Conservation (phyloP, 2,888 invertebrate genomes). For the Macaria notata region DNA sequence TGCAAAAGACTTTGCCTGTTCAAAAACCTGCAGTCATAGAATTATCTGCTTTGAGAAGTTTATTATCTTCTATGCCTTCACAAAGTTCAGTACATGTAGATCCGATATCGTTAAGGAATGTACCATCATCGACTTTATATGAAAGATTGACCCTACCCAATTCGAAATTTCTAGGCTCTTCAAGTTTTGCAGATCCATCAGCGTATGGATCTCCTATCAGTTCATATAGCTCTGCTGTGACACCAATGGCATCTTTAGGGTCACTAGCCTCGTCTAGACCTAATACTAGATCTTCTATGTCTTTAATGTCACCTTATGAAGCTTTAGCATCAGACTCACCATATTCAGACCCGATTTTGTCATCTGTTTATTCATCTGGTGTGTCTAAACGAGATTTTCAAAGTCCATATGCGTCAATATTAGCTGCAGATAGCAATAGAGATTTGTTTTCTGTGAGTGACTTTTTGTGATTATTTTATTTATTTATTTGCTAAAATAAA, state of each 20-base stretch:
- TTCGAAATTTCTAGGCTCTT: slow-evolving; percentile 34
- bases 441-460: slow-evolving; percentile 49
- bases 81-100: slow-evolving; percentile 8
- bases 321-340: slow-evolving; percentile 41
- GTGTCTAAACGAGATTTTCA: slow-evolving; percentile 55
- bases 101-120: background rate
- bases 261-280: slow-evolving; percentile 6
- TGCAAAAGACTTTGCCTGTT: no score
- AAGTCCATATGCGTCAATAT: slow-evolving; percentile 51
- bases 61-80: slow-evolving; percentile 1
- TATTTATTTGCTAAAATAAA: slow-evolving; percentile 19
- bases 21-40: background rate
- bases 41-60: background rate
- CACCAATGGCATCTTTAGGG: no score
- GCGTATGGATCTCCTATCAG: slow-evolving; percentile 11
- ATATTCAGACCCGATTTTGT: slow-evolving; percentile 37
- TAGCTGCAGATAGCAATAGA: slow-evolving; percentile 45
- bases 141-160: slow-evolving; percentile 29
- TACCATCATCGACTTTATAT: background rate
- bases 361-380: slow-evolving; percentile 25
- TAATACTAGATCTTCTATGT: slow-evolving; percentile 39
- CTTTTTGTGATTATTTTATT: slow-evolving; percentile 36
- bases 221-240: background rate
- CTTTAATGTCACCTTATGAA: slow-evolving; percentile 57
- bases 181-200: slow-evolving; percentile 22